Percentiles rank a stretch among this genome's conserved stretches.
Conservation (phyloP, 2,797 vertebrate species). For the Siniperca scherzeri region DNA sequence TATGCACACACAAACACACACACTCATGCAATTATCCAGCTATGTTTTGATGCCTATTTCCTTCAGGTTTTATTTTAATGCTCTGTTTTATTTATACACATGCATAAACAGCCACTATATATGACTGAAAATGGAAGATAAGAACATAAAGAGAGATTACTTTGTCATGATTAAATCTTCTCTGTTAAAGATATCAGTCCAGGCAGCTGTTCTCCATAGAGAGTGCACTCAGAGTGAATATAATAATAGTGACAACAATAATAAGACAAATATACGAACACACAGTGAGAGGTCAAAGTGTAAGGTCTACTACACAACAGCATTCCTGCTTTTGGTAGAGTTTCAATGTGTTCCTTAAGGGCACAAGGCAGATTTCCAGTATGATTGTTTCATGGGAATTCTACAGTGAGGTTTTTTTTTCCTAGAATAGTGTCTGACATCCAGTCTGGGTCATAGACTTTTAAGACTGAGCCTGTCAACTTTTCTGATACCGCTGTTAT, state of each 20-base stretch:
- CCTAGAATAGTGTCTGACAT: slow-evolving; percentile 70
- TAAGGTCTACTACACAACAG: slow-evolving; percentile 14
- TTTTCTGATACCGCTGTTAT: slow-evolving; percentile 68
- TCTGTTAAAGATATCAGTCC: slow-evolving; percentile 9
- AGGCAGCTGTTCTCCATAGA: slow-evolving; percentile 15
- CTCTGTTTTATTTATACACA: slow-evolving; percentile 48
- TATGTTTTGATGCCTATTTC: slow-evolving; percentile 61
- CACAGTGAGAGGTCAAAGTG: slow-evolving; percentile 38
- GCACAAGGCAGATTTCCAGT: slow-evolving; percentile 44
- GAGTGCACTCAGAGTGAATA: slow-evolving; percentile 1
- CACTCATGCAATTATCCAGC: slow-evolving; percentile 56
- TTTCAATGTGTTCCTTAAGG: slow-evolving; percentile 60
- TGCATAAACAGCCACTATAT: slow-evolving; percentile 27
- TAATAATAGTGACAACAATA: slow-evolving; percentile 28
- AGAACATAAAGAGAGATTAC: slow-evolving; percentile 12
- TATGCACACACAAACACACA: slow-evolving; percentile 9
- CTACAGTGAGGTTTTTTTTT: slow-evolving; percentile 47
- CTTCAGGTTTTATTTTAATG: slow-evolving; percentile 62
- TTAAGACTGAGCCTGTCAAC: slow-evolving; percentile 56
- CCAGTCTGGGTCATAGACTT: slow-evolving; percentile 74
- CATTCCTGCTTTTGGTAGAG: slow-evolving; percentile 19
- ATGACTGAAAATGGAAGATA: slow-evolving; percentile 37
- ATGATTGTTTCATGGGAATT: slow-evolving; percentile 69
- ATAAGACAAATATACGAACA: slow-evolving; percentile 9
- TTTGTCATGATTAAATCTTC: slow-evolving; percentile 35